These are phyloP conservation scores for Pemphigus obesinymphae DNA, from an alignment of 1,140 invertebrate species.

Conservation along the genomic window DNA sequence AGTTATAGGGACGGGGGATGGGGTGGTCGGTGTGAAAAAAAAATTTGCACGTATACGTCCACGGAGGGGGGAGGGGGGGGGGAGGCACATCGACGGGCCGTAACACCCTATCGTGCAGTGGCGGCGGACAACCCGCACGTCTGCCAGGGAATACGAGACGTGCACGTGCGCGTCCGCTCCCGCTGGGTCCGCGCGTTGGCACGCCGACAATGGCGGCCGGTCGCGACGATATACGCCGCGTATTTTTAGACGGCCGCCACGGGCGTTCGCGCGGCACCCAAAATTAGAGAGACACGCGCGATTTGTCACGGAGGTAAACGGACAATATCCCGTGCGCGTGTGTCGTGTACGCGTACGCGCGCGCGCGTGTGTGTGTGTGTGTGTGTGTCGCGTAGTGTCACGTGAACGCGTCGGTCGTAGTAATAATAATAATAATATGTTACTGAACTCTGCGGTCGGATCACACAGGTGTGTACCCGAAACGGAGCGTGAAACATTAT, in stretches of 20 bases:
- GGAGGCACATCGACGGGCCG: neutral
- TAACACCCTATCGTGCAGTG: neutral
- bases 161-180: neutral
- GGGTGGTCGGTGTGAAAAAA: neutral
- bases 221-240: neutral
- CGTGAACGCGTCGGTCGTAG: neutral
- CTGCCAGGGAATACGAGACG: neutral
- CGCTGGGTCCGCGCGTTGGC: neutral
- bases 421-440: too few species aligned
- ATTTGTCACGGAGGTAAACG: neutral
- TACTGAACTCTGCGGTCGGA: neutral
- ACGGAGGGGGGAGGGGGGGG: too few species aligned
- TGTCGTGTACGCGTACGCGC: too few species aligned
- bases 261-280: neutral
- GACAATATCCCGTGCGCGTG: too few species aligned
- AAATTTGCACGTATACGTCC: neutral
- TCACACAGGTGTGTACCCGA: neutral
- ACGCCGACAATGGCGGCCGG: neutral
- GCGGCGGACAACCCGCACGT: neutral
- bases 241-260: slow-evolving; percentile 25
- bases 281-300: slow-evolving; percentile 32
- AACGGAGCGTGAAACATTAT: too few species aligned
- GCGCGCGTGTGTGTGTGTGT: neutral
- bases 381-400: too few species aligned
- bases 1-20: too few species aligned